Evolutionary conservation across 2,113 vertebrate species (phyloP).

Genomic region (Diphyllodes magnificus): DNA sequence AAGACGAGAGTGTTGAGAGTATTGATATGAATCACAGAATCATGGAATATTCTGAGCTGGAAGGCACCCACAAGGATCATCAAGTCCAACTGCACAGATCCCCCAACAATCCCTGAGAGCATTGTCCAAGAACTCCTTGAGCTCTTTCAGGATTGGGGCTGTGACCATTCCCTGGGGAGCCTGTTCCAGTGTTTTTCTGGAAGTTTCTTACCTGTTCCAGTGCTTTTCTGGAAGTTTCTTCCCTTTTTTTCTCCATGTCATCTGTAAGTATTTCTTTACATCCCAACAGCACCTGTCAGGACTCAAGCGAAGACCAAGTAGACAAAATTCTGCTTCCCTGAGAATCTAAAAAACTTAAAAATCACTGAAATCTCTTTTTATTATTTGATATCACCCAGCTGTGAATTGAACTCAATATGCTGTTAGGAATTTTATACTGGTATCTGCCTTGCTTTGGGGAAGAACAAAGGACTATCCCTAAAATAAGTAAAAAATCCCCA

Average conservation of each 20-base stretch:
- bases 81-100: not conserved
- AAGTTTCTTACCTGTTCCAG: not conserved
- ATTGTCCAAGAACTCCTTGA: not conserved
- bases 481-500: not conserved
- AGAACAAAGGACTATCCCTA: not conserved
- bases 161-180: not conserved
- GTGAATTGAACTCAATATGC: not conserved
- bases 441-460: not conserved
- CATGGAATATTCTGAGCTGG: not conserved
- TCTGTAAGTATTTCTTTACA: not conserved
- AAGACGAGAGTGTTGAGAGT: not conserved
- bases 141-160: not conserved
- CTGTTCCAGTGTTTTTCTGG: not conserved
- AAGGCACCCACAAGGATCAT: not conserved
- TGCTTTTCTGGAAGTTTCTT: not conserved
- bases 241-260: rapidly evolving
- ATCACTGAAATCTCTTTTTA: not conserved
- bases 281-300: not conserved
- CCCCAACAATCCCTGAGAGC: not conserved
- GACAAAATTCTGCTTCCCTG: not conserved
- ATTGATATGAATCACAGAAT: not conserved
- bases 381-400: not conserved
- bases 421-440: not conserved
- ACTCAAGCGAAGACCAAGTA: not conserved
- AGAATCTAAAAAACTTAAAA: not conserved